Conservation (phyloP, 2,797 vertebrate genomes). For the Natrix natrix region DNA sequence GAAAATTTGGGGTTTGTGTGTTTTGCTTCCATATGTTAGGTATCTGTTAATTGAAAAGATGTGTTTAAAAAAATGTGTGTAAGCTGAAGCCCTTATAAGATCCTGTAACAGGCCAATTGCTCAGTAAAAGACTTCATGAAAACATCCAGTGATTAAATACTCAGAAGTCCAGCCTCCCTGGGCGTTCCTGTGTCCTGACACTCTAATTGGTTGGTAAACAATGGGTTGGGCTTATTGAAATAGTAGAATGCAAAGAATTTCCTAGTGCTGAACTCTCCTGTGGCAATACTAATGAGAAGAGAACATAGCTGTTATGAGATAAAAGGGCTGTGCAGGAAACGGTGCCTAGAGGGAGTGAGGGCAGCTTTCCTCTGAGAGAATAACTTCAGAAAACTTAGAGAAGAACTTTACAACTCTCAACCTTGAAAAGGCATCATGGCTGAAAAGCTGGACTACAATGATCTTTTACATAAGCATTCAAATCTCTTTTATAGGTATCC, state of each 20-base stretch:
- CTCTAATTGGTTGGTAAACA: background rate
- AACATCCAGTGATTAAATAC: background rate
- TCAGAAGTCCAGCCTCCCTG: background rate
- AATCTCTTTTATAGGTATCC: constrained; percentile 68
- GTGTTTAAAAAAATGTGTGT: background rate
- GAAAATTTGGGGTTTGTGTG: background rate
- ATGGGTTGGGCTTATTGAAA: background rate
- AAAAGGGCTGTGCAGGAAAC: background rate
- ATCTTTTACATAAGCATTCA: background rate
- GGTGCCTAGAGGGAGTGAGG: background rate
- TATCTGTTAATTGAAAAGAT: background rate
- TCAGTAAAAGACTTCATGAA: background rate
- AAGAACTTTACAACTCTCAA: no score
- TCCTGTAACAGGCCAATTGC: background rate
- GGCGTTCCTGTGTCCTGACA: background rate
- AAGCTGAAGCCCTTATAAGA: background rate
- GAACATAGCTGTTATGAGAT: background rate
- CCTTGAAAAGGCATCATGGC: background rate
- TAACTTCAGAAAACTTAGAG: background rate
- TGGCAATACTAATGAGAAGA: background rate
- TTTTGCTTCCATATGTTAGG: background rate
- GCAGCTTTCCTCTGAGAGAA: background rate
- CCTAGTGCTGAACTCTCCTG: background rate
- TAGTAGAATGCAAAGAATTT: background rate
- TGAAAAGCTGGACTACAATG: background rate